Percentiles rank a stretch among this genome's conserved stretches.
phyloP scores from a whole-genome alignment of 1,140 invertebrate genomes.

The Dreissena rostriformis region DNA sequence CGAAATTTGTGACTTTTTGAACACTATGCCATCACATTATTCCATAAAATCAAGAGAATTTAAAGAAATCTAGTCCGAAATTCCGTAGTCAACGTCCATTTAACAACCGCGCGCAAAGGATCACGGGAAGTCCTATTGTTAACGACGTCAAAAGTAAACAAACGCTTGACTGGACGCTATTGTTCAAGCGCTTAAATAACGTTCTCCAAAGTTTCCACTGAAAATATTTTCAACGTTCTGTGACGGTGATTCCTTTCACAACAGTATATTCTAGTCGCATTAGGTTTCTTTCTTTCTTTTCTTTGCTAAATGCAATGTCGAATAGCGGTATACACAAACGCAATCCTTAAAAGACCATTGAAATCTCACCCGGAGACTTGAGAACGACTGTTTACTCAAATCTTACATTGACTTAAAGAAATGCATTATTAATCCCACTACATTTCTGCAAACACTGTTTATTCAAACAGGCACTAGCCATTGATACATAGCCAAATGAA shows the following conservation, averaged over 20 bases:
- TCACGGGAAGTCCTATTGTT: constrained; percentile 45
- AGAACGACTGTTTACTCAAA: too few species aligned
- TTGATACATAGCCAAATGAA: too few species aligned
- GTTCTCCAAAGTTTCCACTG: too few species aligned
- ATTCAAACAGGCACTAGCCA: too few species aligned
- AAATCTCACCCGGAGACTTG: too few species aligned
- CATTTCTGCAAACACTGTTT: too few species aligned
- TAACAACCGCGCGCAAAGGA: constrained; percentile 40
- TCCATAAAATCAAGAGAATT: not conserved
- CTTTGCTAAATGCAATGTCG: too few species aligned
- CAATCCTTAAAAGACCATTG: too few species aligned
- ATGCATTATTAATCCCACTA: too few species aligned
- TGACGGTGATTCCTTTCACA: constrained; percentile 31
- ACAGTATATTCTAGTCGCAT: not conserved
- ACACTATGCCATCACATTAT: not conserved
- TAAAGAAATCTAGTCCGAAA: not conserved
- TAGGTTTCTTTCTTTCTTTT: constrained; percentile 5
- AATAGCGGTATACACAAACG: too few species aligned
- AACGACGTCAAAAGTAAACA: constrained; percentile 45
- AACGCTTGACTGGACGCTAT: constrained; percentile 43
- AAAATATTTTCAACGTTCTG: constrained; percentile 20
- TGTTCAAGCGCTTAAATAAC: constrained; percentile 4
- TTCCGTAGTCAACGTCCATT: constrained; percentile 39
- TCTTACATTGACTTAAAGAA: too few species aligned
- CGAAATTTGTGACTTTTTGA: not conserved